Evolutionary conservation across 1,140 invertebrate species (phyloP).

Genomic region (Artemia franciscana): DNA sequence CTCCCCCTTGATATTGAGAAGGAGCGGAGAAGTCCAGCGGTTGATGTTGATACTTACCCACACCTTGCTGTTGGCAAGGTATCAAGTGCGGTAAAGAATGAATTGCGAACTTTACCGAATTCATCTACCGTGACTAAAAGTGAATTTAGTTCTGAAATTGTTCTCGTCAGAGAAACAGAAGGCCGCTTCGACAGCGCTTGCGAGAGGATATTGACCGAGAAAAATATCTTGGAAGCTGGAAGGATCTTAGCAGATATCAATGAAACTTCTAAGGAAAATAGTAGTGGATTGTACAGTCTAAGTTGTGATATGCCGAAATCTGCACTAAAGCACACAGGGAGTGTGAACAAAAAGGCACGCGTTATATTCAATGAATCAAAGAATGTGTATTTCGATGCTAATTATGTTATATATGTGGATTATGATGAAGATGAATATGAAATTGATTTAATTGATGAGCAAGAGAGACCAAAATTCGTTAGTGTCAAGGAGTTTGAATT

Average conservation of each 20-base stretch:
- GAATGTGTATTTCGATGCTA: constrained; percentile 64
- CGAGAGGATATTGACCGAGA: neutral
- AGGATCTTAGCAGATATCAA: neutral
- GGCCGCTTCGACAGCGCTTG: neutral
- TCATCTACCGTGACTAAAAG: no score
- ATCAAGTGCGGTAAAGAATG: neutral
- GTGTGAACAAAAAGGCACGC: constrained; percentile 32
- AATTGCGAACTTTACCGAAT: neutral
- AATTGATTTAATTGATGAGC: constrained; percentile 22
- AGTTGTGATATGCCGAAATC: constrained; percentile 20
- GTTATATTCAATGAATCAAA: constrained; percentile 59
- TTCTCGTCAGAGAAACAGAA: no score
- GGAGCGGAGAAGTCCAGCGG: no score
- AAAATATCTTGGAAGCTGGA: neutral
- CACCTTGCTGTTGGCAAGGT: neutral
- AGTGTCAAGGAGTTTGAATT: constrained; percentile 12
- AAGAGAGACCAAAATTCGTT: constrained; percentile 18
- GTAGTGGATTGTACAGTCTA: neutral
- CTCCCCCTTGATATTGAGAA: no score
- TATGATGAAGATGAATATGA: constrained; percentile 49
- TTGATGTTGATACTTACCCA: neutral
- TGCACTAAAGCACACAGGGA: constrained; percentile 24
- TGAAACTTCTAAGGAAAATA: neutral
- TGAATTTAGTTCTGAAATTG: no score
- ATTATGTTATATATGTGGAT: constrained; percentile 61